Conservation (phyloP, 2,888 invertebrate genomes). For the Rotaria macrura region DNA sequence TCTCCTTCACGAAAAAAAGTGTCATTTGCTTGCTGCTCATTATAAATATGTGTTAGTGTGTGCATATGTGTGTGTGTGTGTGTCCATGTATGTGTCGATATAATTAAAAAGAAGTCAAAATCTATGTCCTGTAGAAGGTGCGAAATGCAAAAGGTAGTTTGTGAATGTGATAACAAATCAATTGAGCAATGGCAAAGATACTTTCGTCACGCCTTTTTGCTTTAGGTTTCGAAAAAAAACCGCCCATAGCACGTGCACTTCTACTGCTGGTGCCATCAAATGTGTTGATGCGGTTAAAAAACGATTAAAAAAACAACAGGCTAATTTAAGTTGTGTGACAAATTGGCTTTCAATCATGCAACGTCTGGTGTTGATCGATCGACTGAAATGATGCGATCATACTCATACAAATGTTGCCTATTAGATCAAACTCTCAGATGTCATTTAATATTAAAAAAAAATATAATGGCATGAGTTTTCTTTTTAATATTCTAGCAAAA, state of each 20-base stretch:
- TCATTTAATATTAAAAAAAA: background rate
- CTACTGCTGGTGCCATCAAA: background rate
- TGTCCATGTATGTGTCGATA: background rate
- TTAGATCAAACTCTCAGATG: background rate
- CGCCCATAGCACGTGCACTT: background rate
- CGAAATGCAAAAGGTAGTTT: background rate
- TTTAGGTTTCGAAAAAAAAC: background rate
- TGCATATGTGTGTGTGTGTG: no score
- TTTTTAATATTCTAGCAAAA: background rate
- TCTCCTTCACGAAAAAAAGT: background rate
- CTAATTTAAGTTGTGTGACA: background rate
- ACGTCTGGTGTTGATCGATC: constrained; percentile 8
- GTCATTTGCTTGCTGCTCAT: background rate
- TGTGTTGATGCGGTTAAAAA: constrained; percentile 12
- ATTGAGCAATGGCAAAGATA: background rate
- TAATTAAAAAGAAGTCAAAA: background rate
- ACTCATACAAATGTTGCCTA: background rate
- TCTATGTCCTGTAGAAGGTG: background rate
- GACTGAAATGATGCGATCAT: constrained; percentile 6
- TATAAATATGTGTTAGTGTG: background rate
- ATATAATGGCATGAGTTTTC: background rate
- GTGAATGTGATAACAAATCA: background rate
- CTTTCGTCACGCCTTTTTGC: background rate
- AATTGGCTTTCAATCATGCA: constrained; percentile 12
- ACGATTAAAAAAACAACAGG: background rate